phyloP scores from a whole-genome alignment of 2,113 vertebrate genomes.

The Caranx ignobilis region DNA sequence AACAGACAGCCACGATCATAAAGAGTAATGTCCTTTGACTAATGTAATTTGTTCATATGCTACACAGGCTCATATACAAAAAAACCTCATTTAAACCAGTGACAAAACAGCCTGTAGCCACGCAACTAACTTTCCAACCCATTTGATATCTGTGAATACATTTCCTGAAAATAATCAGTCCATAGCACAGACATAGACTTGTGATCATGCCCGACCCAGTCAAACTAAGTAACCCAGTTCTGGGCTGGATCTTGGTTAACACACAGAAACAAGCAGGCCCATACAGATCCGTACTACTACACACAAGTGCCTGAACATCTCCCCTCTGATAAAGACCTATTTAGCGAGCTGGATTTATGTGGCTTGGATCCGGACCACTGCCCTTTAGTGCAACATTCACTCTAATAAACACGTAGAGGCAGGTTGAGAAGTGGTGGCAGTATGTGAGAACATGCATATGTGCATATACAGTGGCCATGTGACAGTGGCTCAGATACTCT shows the following conservation, averaged over 20 bases:
- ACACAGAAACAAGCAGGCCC: background rate
- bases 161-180: too few species aligned
- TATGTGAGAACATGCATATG: conserved; percentile 6
- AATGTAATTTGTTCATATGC: background rate
- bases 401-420: background rate
- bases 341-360: background rate
- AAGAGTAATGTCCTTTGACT: background rate
- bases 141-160: background rate
- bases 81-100: background rate
- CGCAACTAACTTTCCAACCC: background rate
- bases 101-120: background rate
- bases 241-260: background rate
- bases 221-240: background rate
- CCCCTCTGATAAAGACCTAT: background rate
- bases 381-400: background rate
- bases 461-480: conserved; percentile 22
- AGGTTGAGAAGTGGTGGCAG: conserved; percentile 6
- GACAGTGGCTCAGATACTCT: conserved; percentile 29
- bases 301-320: background rate
- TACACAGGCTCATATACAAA: background rate
- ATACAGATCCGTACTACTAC: background rate
- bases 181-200: background rate
- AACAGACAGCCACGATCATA: background rate
- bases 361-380: background rate
- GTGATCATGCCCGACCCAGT: background rate